Evolutionary conservation across 2,797 vertebrate species (phyloP).

Genomic region (Sebastes kiyomatsui): DNA sequence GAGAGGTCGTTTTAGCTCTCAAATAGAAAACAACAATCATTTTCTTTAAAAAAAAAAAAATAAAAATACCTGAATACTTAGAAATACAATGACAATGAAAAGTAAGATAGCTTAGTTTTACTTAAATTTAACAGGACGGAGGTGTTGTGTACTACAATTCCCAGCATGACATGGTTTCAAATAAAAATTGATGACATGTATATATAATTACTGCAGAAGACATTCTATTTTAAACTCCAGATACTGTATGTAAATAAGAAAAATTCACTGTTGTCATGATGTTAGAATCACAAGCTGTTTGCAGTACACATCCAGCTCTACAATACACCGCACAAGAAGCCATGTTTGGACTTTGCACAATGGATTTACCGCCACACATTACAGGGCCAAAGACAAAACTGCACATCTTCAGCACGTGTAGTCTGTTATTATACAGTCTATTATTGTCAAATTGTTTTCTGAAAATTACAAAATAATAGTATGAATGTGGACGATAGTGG

Average conservation of each 20-base stretch:
- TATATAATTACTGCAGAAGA: conserved; percentile 2
- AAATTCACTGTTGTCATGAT: conserved; percentile 4
- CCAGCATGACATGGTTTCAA: conserved; percentile 18
- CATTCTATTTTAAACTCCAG: not conserved
- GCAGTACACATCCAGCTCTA: conserved; percentile 50
- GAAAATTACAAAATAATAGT: not conserved
- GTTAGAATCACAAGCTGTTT: conserved; percentile 11
- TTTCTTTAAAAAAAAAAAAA: conserved; percentile 18
- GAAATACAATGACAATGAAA: conserved; percentile 56
- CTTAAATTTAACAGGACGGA: conserved; percentile 43
- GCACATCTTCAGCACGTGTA: conserved; percentile 29
- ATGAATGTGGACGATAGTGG: not conserved
- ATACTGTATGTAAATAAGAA: not conserved
- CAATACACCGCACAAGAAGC: conserved; percentile 12
- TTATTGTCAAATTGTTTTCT: conserved; percentile 15
- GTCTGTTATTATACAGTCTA: conserved; percentile 21
- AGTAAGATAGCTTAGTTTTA: conserved; percentile 59
- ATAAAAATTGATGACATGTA: conserved; percentile 6
- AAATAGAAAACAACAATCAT: conserved; percentile 57
- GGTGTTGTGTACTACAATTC: conserved; percentile 17
- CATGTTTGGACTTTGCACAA: conserved; percentile 25
- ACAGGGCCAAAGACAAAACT: conserved; percentile 12
- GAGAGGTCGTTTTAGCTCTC: conserved; percentile 54
- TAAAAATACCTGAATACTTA: conserved; percentile 67
- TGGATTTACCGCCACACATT: conserved; percentile 6